Evolutionary conservation across 2,888 invertebrate species (phyloP), one percentile per base, ranked within the genome.

Genomic region (Bembecia ichneumoniformis): DNA sequence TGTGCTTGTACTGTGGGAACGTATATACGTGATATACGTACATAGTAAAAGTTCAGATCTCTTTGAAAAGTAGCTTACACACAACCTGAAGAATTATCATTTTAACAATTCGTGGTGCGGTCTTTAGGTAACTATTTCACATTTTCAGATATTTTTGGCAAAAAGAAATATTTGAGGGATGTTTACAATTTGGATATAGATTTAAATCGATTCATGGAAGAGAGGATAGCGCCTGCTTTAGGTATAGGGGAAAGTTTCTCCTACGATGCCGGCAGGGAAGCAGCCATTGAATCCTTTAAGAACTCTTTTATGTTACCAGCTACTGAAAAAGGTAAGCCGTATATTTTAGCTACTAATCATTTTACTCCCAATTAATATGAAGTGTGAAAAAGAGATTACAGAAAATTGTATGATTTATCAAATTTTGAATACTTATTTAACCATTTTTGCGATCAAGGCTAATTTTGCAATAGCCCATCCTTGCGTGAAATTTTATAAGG

Each of bases 291-390:
- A 16, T 78, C 81, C 17, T 87, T 92, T 43, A 66, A 63, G 43
- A 84, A 62, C 9, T 91, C 91, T 61, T 94, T 94, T 60, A 94
- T 95, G 94, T 90, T 88, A 59, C 92, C 94, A 3, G 91, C 90
- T 46, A 88, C 89, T 9, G 72, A 90, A 51, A 82, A 89, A 68
- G 91, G 93, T 93, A 74, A 57, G 35, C 1, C 20, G 20, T 20
- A 5, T 20, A 20, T 20, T 20, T 20, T 20, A 20, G 7, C 20
- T 20, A 20, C n/a, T n/a, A n/a, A n/a, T n/a, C n/a, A n/a, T n/a
- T n/a, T n/a, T n/a, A n/a, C n/a, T n/a, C n/a, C n/a, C n/a, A n/a
- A n/a, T n/a, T n/a, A n/a, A n/a, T n/a, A n/a, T n/a, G n/a, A n/a
- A n/a, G n/a, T n/a, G n/a, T n/a, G n/a, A n/a, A n/a, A n/a, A n/a